Base-by-base conservation (phyloP, 2,113 vertebrate species). In the Cyanocitta stelleri region DNA sequence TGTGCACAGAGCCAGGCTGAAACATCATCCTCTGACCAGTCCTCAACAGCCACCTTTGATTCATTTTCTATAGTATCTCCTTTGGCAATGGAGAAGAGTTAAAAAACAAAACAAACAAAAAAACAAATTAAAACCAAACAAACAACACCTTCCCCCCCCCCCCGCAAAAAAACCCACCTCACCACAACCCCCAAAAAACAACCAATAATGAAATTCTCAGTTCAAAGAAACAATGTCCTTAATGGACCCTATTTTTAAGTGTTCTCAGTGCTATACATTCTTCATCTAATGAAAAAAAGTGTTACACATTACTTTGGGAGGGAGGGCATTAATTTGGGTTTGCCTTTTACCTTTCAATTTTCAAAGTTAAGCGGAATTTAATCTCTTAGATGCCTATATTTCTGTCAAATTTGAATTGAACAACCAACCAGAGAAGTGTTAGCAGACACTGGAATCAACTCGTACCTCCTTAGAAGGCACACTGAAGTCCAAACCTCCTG, bases 1-100 rank as follows among this genome's bases (percentile, higher is more conserved):
- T 99, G 98, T 46, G 96, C 96, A 35, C 92, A 56, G 43, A 99
- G 98, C 98, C 98, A 99, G 8, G 68, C 39, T 54, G 97, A 98
- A 94, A 99, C 99, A 10, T 99, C 98, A 3, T 98, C 98, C 95
- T 99, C 98, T n/a, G 98, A 98, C 99, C 99, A 99, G 86, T 98
- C 97, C 82, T 98, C 97, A 62, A 97, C 71, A 97, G 98, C 95
- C 46, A 86, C 90, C 80, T 97, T 94, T 46, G 86, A 87, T 43
- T 97, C 96, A 84, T 96, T 94, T 32, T 94, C 95, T 18, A 51
- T 32, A 73, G 89, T 87, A 91, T 85, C 96, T 98, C 92, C 98
- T 98, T 98, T 86, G 94, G 83, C 95, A 97, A 96, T 52, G 66
- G 87, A 95, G 96, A 92, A 85, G 21, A 78, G 39, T 85, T 63